Evolutionary conservation across 1,140 invertebrate species (phyloP).

Genomic region (Amyelois transitella): DNA sequence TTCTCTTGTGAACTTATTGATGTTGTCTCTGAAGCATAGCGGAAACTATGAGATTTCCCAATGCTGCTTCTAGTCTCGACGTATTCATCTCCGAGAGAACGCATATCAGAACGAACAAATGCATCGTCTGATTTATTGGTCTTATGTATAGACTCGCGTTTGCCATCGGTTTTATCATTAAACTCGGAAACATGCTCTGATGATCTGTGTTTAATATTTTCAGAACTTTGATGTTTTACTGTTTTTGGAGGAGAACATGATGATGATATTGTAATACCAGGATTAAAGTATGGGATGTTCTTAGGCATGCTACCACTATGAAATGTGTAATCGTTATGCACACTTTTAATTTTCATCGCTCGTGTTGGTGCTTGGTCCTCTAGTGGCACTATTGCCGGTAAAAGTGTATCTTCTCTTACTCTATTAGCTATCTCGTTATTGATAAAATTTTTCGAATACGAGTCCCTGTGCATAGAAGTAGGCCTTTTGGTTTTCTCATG

Average conservation of each 20-base stretch:
- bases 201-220: conserved; percentile 59
- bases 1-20: conserved; percentile 66
- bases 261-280: conserved; percentile 36
- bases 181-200: conserved; percentile 47
- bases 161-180: conserved; percentile 40
- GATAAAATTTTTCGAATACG: conserved; percentile 61
- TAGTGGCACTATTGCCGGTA: conserved; percentile 34
- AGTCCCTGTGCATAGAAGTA: conserved; percentile 54
- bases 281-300: conserved; percentile 60
- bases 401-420: conserved; percentile 40
- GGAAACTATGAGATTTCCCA: conserved; percentile 80
- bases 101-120: conserved; percentile 42
- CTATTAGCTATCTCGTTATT: conserved; percentile 43
- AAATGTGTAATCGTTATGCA: conserved; percentile 49
- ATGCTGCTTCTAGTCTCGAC: conserved; percentile 71
- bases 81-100: conserved; percentile 63
- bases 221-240: conserved; percentile 45
- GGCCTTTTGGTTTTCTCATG: conserved; percentile 58
- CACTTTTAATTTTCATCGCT: conserved; percentile 46
- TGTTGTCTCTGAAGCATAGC: conserved; percentile 72
- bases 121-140: conserved; percentile 46
- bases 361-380: conserved; percentile 45
- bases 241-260: conserved; percentile 42
- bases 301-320: conserved; percentile 63
- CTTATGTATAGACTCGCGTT: conserved; percentile 39